Evolutionary conservation across 2,888 invertebrate genomes (phyloP).

Genomic region (Pandemis heparana): DNA sequence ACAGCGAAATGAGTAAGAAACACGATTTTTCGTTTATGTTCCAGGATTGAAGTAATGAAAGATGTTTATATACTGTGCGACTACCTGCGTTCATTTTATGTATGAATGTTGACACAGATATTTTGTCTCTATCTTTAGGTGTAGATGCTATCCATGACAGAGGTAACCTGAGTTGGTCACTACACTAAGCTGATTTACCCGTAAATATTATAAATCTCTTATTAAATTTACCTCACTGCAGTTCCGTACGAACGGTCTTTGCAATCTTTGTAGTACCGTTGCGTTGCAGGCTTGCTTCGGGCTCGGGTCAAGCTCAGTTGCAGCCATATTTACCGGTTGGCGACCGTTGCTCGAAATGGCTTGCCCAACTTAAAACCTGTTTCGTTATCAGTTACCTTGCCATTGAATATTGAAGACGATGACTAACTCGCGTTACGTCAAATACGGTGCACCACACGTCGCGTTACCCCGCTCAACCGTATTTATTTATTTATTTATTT

Average conservation of each 20-base stretch:
- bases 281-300: constrained; percentile 6
- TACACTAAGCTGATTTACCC: not conserved
- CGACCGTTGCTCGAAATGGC: constrained; percentile 49
- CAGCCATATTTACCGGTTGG: constrained; percentile 54
- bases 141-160: not conserved
- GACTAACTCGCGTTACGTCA: constrained; percentile 61
- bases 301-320: constrained; percentile 31
- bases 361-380: constrained; percentile 73
- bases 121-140: too few relatives aligned
- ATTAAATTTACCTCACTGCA: not conserved
- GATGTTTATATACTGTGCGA: not conserved
- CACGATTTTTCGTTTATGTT: not conserved
- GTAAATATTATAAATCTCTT: not conserved
- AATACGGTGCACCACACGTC: constrained; percentile 30
- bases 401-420: constrained; percentile 79
- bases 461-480: constrained; percentile 12
- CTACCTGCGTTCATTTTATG: not conserved
- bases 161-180: not conserved
- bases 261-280: constrained; percentile 39
- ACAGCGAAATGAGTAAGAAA: not conserved
- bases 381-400: constrained; percentile 72
- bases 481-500: too few relatives aligned
- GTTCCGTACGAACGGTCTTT: constrained; percentile 36
- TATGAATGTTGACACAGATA: not conserved
- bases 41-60: not conserved